Evolutionary conservation across 1,140 invertebrate genomes (phyloP), one percentile per base, ranked within the genome.

Genomic region (Pissodes strobi): DNA sequence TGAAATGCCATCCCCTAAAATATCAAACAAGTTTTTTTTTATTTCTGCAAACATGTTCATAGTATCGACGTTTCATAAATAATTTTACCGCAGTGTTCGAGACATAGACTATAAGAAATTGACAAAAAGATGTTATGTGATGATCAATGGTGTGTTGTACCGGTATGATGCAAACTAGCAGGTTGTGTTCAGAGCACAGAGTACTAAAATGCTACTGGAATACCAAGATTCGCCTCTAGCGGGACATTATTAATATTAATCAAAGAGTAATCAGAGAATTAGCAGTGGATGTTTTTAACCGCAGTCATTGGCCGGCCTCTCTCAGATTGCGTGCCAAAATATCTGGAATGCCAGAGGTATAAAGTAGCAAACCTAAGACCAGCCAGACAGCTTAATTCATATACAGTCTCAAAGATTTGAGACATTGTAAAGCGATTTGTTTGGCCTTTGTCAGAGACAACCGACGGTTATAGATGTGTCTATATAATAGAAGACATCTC

Each of bases 401-500:
- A 59, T 61, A 2, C 15, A 62, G 22, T 39, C 39, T 12, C 63
- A 70, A 55, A 23, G 72, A 18, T 73, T 71, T 69, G 71, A 69
- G 70, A 70, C 66, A 55, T 63, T 72, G 69, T 73, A 72, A 66
- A 52, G 76, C 1, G 75, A 76, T 52, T 48, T 64, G 34, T 64
- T 72, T 51, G 63, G 62, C 68, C 66, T 3, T 51, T 70, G 46
- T 69, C 63, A 30, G 38, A 57, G 15, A 39, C 46, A 13, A 2
- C 21, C 6, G 18, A 25, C 9, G 53, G 53, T 21, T 41, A 63
- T 1, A 37, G 34, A 39, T 70, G 66, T 66, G 25, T 70, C 10
- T 64, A 67, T 9, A 46, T 60, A 3, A 39, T 69, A 1, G 65
- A 71, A 61, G 71, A 70, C 27, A 59, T 43, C 13, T 23, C 67